Conservation (phyloP, 2,113 vertebrate genomes). For the Oreochromis aureus region DNA sequence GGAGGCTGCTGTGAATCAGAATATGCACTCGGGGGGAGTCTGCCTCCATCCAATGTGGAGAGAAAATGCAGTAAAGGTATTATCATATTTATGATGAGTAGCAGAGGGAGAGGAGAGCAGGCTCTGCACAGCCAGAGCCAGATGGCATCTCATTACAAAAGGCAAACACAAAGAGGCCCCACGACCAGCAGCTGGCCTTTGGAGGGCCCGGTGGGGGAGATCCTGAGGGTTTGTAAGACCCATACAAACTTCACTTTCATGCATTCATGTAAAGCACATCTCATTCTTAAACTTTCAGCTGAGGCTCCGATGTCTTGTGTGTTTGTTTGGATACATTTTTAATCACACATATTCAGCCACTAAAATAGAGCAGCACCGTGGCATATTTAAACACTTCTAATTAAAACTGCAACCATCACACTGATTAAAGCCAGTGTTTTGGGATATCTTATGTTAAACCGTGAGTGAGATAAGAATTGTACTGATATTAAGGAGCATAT, state of each 20-base stretch:
- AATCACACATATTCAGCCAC: not conserved
- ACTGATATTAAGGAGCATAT: not conserved
- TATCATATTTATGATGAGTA: constrained; percentile 67
- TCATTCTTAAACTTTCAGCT: not conserved
- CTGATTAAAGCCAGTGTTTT: not conserved
- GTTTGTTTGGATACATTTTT: not conserved
- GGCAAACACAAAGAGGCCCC: constrained; percentile 58
- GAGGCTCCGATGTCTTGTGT: not conserved
- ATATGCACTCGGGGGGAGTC: constrained; percentile 19
- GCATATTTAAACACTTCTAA: not conserved
- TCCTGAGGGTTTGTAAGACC: constrained; percentile 1
- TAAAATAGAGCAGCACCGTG: not conserved
- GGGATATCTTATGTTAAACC: not conserved
- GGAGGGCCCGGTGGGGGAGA: constrained; percentile 1
- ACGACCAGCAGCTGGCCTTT: constrained; percentile 56
- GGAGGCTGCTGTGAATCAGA: constrained; percentile 9
- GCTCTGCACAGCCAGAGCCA: constrained; percentile 64
- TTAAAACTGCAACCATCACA: not conserved
- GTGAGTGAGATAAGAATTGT: not conserved
- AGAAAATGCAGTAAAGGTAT: not conserved
- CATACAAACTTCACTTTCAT: not conserved
- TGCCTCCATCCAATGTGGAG: constrained; percentile 33
- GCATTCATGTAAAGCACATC: not conserved
- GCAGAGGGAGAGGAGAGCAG: constrained; percentile 67
- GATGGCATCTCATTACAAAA: constrained; percentile 73